phyloP scores from a whole-genome alignment of 1,140 invertebrate species.

The Dinothrombium tinctorium region DNA sequence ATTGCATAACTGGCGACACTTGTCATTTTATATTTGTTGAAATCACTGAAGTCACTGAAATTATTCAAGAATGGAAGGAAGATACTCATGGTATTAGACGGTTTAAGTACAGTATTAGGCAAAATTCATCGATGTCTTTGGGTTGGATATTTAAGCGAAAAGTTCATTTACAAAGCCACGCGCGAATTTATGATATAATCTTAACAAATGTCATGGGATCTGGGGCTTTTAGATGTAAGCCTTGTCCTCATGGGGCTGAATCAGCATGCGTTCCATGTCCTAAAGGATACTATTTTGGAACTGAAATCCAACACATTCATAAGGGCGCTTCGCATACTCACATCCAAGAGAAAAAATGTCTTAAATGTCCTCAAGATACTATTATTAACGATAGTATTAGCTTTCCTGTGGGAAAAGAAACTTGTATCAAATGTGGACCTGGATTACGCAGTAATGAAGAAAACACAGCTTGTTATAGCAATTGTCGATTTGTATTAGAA shows the following conservation, averaged over 20 bases:
- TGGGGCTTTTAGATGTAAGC: slow-evolving; percentile 28
- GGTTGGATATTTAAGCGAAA: slow-evolving; percentile 31
- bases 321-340: neutral
- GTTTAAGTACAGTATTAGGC: neutral
- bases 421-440: slow-evolving; percentile 29
- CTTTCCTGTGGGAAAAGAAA: slow-evolving; percentile 22
- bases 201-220: slow-evolving; percentile 34
- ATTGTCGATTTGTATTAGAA: slow-evolving; percentile 20
- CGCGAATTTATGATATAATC: slow-evolving; percentile 30
- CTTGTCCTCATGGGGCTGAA: slow-evolving; percentile 25
- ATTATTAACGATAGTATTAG: slow-evolving; percentile 22
- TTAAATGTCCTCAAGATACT: slow-evolving; percentile 25
- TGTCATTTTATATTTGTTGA: slow-evolving; percentile 15
- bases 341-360: slow-evolving; percentile 16
- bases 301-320: too few species aligned
- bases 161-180: slow-evolving; percentile 18
- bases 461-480: slow-evolving; percentile 21
- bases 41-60: neutral
- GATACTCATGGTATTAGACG: neutral
- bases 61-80: neutral
- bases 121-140: slow-evolving; percentile 19
- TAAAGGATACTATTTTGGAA: slow-evolving; percentile 8
- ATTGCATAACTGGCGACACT: slow-evolving; percentile 25
- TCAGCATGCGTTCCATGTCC: slow-evolving; percentile 16
- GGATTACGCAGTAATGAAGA: slow-evolving; percentile 20